A percentile compares a stretch with the other conserved stretches of the same genome.
These are phyloP conservation scores for Nyctalus aviator DNA, from an alignment of 2,797 vertebrate species.

Conservation along the genomic window DNA sequence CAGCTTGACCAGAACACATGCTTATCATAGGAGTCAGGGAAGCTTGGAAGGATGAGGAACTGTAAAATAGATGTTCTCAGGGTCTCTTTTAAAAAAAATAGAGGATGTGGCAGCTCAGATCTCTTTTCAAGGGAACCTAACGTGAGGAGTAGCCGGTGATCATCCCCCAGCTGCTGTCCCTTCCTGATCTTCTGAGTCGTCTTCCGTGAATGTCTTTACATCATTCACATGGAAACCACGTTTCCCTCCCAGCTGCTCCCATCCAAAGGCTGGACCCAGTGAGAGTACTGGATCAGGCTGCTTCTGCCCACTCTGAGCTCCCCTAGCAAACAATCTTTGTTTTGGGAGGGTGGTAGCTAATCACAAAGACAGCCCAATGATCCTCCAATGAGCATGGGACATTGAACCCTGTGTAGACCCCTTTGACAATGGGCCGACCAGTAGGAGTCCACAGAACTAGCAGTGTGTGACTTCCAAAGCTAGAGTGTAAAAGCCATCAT, in stretches of 20 bases:
- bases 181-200: not conserved
- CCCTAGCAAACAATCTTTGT: not conserved
- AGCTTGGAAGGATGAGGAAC: not conserved
- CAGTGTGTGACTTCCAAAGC: not conserved
- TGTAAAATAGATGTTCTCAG: not conserved
- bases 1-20: not conserved
- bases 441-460: not conserved
- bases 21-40: not conserved
- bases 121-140: not conserved
- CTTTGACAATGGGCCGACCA: not conserved
- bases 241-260: not conserved
- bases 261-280: too few relatives aligned
- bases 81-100: not conserved
- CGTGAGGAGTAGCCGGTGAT: not conserved
- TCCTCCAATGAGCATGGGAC: not conserved
- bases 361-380: not conserved
- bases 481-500: not conserved
- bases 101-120: not conserved
- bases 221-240: accelerated
- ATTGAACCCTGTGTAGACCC: not conserved
- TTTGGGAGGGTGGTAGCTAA: not conserved
- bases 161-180: not conserved
- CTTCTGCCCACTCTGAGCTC: not conserved
- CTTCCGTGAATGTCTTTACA: not conserved
- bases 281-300: not conserved